Evolutionary conservation across 92 coral and sea anemone genomes (phyloP), one percentile per base, ranked within the genome.

Genomic region (Epizoanthus stellaris): DNA sequence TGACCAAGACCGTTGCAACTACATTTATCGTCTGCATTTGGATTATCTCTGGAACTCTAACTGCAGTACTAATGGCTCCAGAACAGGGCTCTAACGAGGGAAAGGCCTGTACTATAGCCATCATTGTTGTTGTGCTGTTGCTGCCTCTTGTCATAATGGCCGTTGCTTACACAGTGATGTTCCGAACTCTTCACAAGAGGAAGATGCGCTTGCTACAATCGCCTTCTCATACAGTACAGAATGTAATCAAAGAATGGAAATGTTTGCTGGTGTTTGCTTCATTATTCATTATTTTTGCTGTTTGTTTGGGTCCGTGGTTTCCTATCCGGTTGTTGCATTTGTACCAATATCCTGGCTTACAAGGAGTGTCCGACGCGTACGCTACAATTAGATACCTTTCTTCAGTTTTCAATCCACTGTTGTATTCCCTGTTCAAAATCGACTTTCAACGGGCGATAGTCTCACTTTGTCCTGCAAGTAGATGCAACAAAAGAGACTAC

Each of bases 221-320:
- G 7, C 62, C 47, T 3, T 73, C 38, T 40, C 62, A n/a, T 47
- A 73, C 11, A 7, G 25, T 62, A 6, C 47, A 15, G 20, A 73
- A 73, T 14, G 16, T 73, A 11, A 56, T 73, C 40, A 73, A 49
- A 20, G 77, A 73, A 73, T 20, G 19, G 8, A 73, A 73, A 52
- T 45, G 77, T 3, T 20, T 73, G 77, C 9, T 73, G n/a, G 61
- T 73, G 15, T 73, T 73, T 73, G 77, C 21, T 13, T 47, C 30
- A 5, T 15, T 73, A 40, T 10, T 49, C 6, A 17, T 73, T 8
- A 9, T 73, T 3, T 73, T 73, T 49, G 77, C 36, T 7, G 61
- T 73, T 45, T 73, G 77, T 40, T 73, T 58, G 77, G 40, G 77
- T 20, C 77, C 77, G 0, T 73, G 77, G 77, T 73, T 73, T 13